Percentiles rank a stretch among this genome's conserved stretches.
Evolutionary conservation across 2,888 invertebrate genomes (phyloP).

Genomic region (Xanthorhoe designata): DNA sequence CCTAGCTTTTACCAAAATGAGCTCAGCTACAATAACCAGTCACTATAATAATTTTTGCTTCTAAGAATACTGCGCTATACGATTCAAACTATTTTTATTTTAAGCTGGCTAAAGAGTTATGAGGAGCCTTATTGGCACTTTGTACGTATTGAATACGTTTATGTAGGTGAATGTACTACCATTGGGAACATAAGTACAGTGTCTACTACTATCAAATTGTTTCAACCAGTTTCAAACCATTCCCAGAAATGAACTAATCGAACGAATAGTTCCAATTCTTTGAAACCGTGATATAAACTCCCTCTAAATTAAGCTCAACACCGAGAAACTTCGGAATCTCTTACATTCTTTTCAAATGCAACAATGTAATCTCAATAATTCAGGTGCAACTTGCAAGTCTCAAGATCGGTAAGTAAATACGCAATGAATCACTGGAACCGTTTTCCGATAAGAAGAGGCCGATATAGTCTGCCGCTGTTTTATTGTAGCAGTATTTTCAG

Average conservation of each 20-base stretch:
- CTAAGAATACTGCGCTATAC: too few species aligned
- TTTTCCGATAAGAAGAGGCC: conserved; percentile 77
- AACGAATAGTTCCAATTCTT: not conserved
- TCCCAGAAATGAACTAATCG: not conserved
- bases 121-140: too few species aligned
- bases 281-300: conserved; percentile 8
- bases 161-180: too few species aligned
- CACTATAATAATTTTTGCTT: too few species aligned
- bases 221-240: not conserved
- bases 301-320: not conserved
- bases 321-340: conserved; percentile 13
- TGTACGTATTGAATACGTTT: too few species aligned
- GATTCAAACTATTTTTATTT: too few species aligned
- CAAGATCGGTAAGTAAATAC: conserved; percentile 69
- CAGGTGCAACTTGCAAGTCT: conserved; percentile 52
- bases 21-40: too few species aligned
- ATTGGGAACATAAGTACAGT: not conserved
- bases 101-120: too few species aligned
- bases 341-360: conserved; percentile 24
- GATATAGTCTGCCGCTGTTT: conserved; percentile 76
- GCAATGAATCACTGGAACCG: conserved; percentile 80
- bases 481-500: conserved; percentile 82
- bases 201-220: not conserved
- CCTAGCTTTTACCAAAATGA: too few species aligned
- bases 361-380: conserved; percentile 36